These are phyloP conservation scores for Leptothorax acervorum DNA, from an alignment of 2,888 invertebrate species.

Conservation along the genomic window DNA sequence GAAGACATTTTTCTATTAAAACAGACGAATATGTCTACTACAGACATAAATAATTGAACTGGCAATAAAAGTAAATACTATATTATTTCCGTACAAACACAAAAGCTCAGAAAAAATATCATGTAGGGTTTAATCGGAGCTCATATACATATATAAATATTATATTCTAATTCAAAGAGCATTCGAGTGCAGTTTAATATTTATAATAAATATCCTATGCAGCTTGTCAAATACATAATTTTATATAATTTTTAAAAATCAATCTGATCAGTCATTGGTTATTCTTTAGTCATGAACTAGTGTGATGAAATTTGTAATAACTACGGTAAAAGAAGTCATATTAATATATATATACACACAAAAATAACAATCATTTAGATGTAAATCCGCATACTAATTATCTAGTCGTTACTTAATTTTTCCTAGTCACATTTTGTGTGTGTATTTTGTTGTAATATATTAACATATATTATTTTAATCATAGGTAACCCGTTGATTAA, in stretches of 20 bases:
- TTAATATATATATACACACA: conserved; percentile 44
- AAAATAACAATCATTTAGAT: conserved; percentile 57
- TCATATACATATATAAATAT: neutral
- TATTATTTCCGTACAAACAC: conserved; percentile 17
- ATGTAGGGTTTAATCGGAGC: conserved; percentile 10
- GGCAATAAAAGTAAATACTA: conserved; percentile 32
- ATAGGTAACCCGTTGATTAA: conserved; percentile 53
- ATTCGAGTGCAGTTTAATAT: conserved; percentile 28
- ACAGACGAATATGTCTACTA: conserved; percentile 35
- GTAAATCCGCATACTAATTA: conserved; percentile 69
- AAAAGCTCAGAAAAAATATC: conserved; percentile 11
- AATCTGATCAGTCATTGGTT: conserved; percentile 19
- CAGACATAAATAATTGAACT: conserved; percentile 45
- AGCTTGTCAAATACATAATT: conserved; percentile 16
- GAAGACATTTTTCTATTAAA: conserved; percentile 27
- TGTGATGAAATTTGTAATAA: conserved; percentile 6
- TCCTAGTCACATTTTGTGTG: conserved; percentile 81
- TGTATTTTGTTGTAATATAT: conserved; percentile 78
- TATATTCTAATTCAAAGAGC: neutral
- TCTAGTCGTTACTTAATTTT: conserved; percentile 84
- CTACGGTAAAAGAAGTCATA: neutral
- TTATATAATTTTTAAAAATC: neutral
- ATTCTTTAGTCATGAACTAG: conserved; percentile 5
- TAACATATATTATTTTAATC: conserved; percentile 68
- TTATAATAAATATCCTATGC: conserved; percentile 24